phyloP scores from a whole-genome alignment of 2,888 invertebrate genomes.

The Melipona beecheii region DNA sequence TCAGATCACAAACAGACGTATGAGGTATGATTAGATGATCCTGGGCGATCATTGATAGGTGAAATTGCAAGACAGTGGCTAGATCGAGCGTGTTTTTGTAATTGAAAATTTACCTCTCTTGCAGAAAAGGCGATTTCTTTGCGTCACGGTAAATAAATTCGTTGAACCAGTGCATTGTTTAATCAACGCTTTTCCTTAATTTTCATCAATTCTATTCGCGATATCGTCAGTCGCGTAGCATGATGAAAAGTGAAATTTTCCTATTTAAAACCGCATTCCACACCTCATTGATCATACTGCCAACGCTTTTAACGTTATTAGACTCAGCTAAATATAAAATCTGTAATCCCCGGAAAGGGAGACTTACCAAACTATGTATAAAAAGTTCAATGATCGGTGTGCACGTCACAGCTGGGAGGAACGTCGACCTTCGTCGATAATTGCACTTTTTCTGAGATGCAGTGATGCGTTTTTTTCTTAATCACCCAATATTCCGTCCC shows the following conservation, averaged over 20 bases:
- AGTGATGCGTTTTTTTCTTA: constrained; percentile 50
- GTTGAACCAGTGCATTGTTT: too few species aligned
- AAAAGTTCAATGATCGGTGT: constrained; percentile 25
- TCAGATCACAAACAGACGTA: neutral
- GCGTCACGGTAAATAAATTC: too few species aligned
- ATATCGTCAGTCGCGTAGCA: too few species aligned
- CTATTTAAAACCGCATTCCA: neutral
- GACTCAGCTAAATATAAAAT: neutral
- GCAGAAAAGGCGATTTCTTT: too few species aligned
- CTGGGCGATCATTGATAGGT: neutral
- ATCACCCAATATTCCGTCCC: constrained; percentile 51
- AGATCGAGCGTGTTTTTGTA: too few species aligned
- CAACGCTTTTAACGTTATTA: neutral
- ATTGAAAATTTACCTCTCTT: neutral
- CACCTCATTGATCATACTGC: constrained; percentile 12
- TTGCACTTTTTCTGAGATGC: constrained; percentile 45
- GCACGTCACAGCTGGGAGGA: neutral
- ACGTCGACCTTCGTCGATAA: constrained; percentile 44
- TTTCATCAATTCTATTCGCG: neutral
- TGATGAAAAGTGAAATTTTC: constrained; percentile 21
- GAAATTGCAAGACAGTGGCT: neutral
- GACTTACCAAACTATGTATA: neutral
- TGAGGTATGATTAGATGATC: neutral
- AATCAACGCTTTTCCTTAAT: too few species aligned
- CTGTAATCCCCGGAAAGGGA: neutral